Evolutionary conservation across 2,888 invertebrate species (phyloP).

Genomic region (Rutpela maculata): DNA sequence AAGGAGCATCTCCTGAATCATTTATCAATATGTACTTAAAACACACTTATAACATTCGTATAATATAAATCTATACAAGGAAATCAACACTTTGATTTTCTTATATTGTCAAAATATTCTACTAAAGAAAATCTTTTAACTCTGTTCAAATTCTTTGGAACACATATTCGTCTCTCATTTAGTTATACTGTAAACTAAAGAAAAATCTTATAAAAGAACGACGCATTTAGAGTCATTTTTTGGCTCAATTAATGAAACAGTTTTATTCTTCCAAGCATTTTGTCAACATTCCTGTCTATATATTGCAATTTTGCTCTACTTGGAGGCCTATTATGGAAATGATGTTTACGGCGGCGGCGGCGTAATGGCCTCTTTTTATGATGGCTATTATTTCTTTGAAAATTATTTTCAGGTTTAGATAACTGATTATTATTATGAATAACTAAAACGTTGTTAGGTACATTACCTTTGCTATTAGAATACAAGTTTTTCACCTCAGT

Average conservation of each 20-base stretch:
- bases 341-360: not conserved
- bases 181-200: no score
- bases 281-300: not conserved
- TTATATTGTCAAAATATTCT: no score
- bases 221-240: not conserved
- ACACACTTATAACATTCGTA: no score
- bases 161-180: no score
- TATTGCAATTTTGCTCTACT: slow-evolving; percentile 9
- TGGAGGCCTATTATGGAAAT: not conserved
- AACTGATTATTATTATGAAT: slow-evolving; percentile 24
- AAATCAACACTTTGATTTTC: no score
- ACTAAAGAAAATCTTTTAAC: no score
- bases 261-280: not conserved
- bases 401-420: not conserved
- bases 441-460: slow-evolving; percentile 26
- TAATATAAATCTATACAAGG: no score
- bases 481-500: not conserved
- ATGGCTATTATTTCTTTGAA: not conserved
- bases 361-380: not conserved
- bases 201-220: no score
- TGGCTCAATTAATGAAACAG: not conserved
- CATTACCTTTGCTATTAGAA: not conserved
- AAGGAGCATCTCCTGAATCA: no score
- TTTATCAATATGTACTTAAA: no score
- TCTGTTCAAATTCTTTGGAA: no score